Conservation (phyloP, 2,113 vertebrate species). For the Echinops telfairi region DNA sequence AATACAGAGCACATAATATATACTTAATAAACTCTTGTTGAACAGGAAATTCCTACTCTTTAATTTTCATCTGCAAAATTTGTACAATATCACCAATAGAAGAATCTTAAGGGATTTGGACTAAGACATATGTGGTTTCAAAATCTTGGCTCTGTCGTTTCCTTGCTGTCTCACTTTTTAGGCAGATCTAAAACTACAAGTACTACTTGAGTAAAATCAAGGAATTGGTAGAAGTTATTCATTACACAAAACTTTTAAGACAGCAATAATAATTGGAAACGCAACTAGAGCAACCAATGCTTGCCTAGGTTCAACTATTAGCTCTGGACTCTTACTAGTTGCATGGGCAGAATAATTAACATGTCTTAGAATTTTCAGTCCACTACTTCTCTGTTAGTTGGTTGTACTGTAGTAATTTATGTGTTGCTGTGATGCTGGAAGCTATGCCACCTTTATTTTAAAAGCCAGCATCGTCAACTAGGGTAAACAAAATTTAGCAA, state of each 20-base stretch:
- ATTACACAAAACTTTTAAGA: neutral
- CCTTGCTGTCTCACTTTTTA: neutral
- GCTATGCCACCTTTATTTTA: no score
- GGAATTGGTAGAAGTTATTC: neutral
- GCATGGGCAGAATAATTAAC: neutral
- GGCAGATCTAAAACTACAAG: neutral
- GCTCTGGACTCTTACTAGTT: neutral
- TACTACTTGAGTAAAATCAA: neutral
- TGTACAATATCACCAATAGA: neutral
- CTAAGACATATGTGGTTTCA: neutral
- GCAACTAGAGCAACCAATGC: neutral
- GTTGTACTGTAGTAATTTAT: no score
- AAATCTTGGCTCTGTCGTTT: conserved; percentile 25
- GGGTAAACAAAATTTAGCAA: no score
- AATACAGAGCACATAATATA: neutral
- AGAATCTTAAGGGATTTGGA: neutral
- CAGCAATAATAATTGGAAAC: neutral
- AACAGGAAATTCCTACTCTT: neutral
- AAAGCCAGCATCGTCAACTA: no score
- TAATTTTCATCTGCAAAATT: neutral
- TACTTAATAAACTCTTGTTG: neutral
- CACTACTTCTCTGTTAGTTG: no score
- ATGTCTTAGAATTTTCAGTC: neutral
- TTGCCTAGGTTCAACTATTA: neutral
- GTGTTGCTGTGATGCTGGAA: no score